phyloP scores from a whole-genome alignment of 2,888 invertebrate species.

The Latheticus oryzae region DNA sequence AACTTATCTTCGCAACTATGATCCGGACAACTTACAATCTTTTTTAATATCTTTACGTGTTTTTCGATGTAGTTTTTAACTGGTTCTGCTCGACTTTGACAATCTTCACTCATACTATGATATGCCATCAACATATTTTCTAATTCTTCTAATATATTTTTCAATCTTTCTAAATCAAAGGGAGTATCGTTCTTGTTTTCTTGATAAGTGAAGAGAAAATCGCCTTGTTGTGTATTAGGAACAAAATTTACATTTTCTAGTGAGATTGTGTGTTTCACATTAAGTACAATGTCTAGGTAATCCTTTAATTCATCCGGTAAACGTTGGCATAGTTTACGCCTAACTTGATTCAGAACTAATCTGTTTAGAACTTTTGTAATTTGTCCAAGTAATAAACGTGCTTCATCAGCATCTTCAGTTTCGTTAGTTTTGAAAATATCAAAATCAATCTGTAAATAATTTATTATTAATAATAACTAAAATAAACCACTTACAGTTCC shows the following conservation, averaged over 20 bases:
- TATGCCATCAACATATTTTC: slow-evolving; percentile 55
- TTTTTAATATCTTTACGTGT: slow-evolving; percentile 56
- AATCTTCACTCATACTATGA: slow-evolving; percentile 55
- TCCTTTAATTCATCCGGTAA: slow-evolving; percentile 49
- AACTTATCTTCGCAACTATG: slow-evolving; percentile 20
- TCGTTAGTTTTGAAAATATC: slow-evolving; percentile 41
- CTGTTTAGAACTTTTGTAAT: slow-evolving; percentile 55
- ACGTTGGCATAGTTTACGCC: slow-evolving; percentile 51
- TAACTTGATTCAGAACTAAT: slow-evolving; percentile 55
- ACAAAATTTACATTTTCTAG: slow-evolving; percentile 38
- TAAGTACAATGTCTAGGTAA: slow-evolving; percentile 43
- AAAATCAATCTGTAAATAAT: slow-evolving; percentile 36
- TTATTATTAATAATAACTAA: not conserved
- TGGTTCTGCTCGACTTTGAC: slow-evolving; percentile 58
- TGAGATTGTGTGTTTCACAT: slow-evolving; percentile 21
- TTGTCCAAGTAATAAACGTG: slow-evolving; percentile 53
- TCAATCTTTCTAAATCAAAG: slow-evolving; percentile 44
- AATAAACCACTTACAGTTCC: slow-evolving; percentile 17
- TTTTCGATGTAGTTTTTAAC: slow-evolving; percentile 60
- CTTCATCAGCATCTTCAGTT: slow-evolving; percentile 48
- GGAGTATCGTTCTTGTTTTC: slow-evolving; percentile 9
- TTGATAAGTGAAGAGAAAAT: slow-evolving; percentile 34
- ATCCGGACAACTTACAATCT: slow-evolving; percentile 36
- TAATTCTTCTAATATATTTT: slow-evolving; percentile 45
- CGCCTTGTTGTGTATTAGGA: slow-evolving; percentile 47